These are phyloP conservation scores for Montipora capricornis DNA, from an alignment of 64 coral and sea anemone species.

Conservation along the genomic window DNA sequence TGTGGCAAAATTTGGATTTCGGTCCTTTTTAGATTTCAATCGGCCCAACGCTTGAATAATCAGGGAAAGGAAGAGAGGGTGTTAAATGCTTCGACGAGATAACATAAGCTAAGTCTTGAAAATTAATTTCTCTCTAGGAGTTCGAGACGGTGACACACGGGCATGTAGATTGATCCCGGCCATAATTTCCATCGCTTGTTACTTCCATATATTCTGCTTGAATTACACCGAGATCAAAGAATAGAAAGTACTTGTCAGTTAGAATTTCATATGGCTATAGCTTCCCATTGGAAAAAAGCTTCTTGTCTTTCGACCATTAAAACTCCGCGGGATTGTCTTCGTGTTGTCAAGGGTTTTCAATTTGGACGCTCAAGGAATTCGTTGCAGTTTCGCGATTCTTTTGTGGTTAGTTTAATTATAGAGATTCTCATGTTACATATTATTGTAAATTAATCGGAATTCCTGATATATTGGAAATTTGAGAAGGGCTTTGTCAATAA, in stretches of 20 bases:
- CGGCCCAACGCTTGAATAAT: not conserved
- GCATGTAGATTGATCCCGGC: too few species aligned
- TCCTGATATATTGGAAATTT: too few species aligned
- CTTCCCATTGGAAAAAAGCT: too few species aligned
- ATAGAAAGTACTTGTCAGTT: not conserved
- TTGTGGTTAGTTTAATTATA: not conserved
- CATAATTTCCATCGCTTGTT: too few species aligned
- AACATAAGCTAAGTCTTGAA: not conserved
- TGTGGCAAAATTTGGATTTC: not conserved
- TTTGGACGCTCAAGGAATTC: conserved; percentile 9
- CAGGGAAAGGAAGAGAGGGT: not conserved
- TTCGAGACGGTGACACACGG: not conserved
- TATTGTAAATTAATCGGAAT: not conserved
- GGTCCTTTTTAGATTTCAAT: not conserved
- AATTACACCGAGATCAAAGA: not conserved
- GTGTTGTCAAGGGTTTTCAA: conserved; percentile 27
- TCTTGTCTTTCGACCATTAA: too few species aligned
- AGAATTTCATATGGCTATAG: not conserved
- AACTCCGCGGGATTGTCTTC: not conserved
- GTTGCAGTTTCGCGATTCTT: not conserved
- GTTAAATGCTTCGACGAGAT: not conserved
- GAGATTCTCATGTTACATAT: not conserved
- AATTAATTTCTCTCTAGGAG: not conserved
- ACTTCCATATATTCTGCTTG: too few species aligned
- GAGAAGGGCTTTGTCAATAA: too few species aligned